phyloP scores from a whole-genome alignment of 2,888 invertebrate genomes.

The Odontocolon sp. region DNA sequence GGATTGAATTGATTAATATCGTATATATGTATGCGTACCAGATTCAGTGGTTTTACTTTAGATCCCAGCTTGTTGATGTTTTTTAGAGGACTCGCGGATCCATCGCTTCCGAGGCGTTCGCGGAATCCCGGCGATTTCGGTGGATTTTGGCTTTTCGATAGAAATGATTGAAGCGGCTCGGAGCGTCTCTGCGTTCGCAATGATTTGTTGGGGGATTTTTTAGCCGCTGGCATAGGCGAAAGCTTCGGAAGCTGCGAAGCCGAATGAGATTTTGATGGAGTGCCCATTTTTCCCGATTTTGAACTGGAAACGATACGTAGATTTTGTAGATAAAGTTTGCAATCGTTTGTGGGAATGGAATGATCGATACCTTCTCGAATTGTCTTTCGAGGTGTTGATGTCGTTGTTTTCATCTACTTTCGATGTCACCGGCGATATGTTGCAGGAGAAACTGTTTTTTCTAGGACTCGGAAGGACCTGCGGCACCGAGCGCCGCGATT shows the following conservation, averaged over 20 bases:
- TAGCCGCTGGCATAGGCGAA: conserved; percentile 39
- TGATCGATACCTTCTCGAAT: conserved; percentile 63
- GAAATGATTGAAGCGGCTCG: conserved; percentile 46
- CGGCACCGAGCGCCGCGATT: conserved; percentile 32
- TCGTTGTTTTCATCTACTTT: conserved; percentile 50
- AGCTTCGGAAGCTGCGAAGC: conserved; percentile 46
- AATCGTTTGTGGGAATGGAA: neutral
- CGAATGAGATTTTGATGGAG: conserved; percentile 48
- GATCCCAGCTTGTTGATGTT: conserved; percentile 67
- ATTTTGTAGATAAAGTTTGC: neutral
- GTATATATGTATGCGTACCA: conserved; percentile 65
- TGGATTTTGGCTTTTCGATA: conserved; percentile 58
- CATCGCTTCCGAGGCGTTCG: conserved; percentile 52
- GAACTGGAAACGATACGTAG: conserved; percentile 6
- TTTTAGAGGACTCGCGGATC: conserved; percentile 70
- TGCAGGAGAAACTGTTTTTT: conserved; percentile 62
- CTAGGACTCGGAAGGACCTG: conserved; percentile 55
- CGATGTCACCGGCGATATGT: conserved; percentile 71
- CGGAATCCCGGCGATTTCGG: conserved; percentile 41
- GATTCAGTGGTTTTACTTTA: conserved; percentile 68
- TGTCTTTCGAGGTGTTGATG: conserved; percentile 29
- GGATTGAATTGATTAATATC: neutral
- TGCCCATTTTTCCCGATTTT: conserved; percentile 35
- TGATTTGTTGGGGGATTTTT: conserved; percentile 46
- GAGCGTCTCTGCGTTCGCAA: conserved; percentile 52